Percentiles rank a stretch among this genome's conserved stretches.
phyloP scores from a whole-genome alignment of 2,888 invertebrate genomes.

The Pseudanteris insignis region DNA sequence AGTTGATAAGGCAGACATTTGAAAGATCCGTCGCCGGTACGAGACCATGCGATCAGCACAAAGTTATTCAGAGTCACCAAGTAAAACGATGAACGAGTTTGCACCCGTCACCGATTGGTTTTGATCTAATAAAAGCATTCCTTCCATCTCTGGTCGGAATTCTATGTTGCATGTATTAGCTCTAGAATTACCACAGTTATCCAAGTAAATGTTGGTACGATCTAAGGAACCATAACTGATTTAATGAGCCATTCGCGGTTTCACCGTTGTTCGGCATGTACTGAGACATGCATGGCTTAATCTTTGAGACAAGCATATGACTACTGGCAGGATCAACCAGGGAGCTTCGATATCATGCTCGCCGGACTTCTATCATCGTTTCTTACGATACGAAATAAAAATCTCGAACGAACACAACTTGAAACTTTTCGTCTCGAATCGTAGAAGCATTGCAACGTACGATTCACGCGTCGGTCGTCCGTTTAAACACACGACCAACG shows the following conservation, averaged over 20 bases:
- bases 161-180: conserved; percentile 73
- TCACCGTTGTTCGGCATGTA: conserved; percentile 70
- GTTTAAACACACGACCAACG: too few relatives aligned
- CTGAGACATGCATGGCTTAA: conserved; percentile 76
- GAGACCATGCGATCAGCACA: conserved; percentile 57
- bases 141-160: conserved; percentile 63
- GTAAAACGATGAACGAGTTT: conserved; percentile 64
- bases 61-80: conserved; percentile 69
- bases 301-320: conserved; percentile 76
- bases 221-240: conserved; percentile 71
- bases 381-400: too few relatives aligned
- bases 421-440: too few relatives aligned
- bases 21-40: conserved; percentile 69
- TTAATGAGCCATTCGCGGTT: conserved; percentile 73
- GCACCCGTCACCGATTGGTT: conserved; percentile 65
- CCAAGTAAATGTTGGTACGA: conserved; percentile 58
- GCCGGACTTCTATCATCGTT: too few relatives aligned
- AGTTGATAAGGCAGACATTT: conserved; percentile 77
- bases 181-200: conserved; percentile 72
- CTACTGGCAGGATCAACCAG: conserved; percentile 69
- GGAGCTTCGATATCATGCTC: conserved; percentile 49
- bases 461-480: too few relatives aligned
- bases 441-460: too few relatives aligned
- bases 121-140: conserved; percentile 62
- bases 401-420: too few relatives aligned